These are phyloP conservation scores for Lates japonicus DNA, from an alignment of 2,797 vertebrate species.

Conservation along the genomic window DNA sequence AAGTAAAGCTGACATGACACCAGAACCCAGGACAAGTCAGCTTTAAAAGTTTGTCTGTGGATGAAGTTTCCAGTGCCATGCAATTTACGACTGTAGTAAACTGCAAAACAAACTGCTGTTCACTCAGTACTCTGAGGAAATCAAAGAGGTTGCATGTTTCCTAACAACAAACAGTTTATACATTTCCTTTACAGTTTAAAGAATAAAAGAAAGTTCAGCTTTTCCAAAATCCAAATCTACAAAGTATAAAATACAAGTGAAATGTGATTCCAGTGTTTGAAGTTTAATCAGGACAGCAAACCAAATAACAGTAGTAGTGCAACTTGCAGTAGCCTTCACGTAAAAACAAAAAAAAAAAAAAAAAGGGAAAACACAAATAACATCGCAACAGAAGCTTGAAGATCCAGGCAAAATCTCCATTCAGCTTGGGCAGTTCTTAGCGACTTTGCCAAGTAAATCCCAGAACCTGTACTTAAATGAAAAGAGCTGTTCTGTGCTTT, in stretches of 20 bases:
- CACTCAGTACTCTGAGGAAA: not conserved
- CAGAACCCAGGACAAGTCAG: not conserved
- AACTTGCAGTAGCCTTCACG: slow-evolving; percentile 59
- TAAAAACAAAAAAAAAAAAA: slow-evolving; percentile 47
- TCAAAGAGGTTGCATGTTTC: not conserved
- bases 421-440: not conserved
- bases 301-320: slow-evolving; percentile 66
- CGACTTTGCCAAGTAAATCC: slow-evolving; percentile 17
- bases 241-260: not conserved
- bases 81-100: no score
- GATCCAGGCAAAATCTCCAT: slow-evolving; percentile 15
- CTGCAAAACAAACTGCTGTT: not conserved
- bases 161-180: not conserved
- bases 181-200: not conserved
- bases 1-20: not conserved
- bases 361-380: slow-evolving; percentile 19
- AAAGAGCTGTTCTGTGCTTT: slow-evolving; percentile 8
- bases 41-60: not conserved
- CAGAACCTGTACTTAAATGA: not conserved
- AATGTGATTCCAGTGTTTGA: slow-evolving; percentile 71
- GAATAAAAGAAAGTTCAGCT: not conserved
- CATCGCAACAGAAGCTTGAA: slow-evolving; percentile 32
- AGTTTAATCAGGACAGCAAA: slow-evolving; percentile 74
- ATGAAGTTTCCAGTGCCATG: not conserved
- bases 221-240: not conserved